Percentiles rank a stretch among this genome's conserved stretches.
These are phyloP conservation scores for Drosophila ohnishii DNA, from an alignment of 1,140 invertebrate genomes.

Conservation along the genomic window DNA sequence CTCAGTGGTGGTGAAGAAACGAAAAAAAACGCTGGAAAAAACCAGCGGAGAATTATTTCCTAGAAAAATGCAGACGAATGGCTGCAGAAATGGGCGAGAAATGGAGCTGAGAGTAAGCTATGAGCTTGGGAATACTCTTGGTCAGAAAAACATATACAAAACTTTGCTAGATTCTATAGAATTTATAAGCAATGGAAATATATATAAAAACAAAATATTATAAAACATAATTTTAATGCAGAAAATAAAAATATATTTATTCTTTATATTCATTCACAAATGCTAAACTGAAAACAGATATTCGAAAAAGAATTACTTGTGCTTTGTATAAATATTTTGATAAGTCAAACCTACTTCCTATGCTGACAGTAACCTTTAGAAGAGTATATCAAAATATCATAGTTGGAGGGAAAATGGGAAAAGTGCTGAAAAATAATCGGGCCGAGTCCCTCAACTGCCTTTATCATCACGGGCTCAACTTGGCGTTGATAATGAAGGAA, in stretches of 20 bases:
- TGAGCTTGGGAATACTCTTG: conserved; percentile 32
- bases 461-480: conserved; percentile 75
- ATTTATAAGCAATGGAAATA: no score
- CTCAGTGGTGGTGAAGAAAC: conserved; percentile 29
- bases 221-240: no score
- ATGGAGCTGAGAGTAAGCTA: background rate
- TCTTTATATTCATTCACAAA: background rate
- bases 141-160: background rate
- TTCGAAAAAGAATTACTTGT: background rate
- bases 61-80: conserved; percentile 61
- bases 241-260: background rate
- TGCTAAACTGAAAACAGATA: no score
- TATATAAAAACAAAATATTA: no score
- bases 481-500: conserved; percentile 73
- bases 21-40: conserved; percentile 51
- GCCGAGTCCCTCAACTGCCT: conserved; percentile 66
- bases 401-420: conserved; percentile 33
- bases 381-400: conserved; percentile 14
- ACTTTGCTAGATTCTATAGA: background rate
- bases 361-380: background rate
- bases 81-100: conserved; percentile 33
- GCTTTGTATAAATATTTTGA: background rate
- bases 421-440: conserved; percentile 68
- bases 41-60: conserved; percentile 68
- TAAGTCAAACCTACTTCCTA: background rate